Percentiles rank a stretch among this genome's conserved stretches.
phyloP scores from a whole-genome alignment of 2,113 vertebrate species.

The Spea multiplicata region DNA sequence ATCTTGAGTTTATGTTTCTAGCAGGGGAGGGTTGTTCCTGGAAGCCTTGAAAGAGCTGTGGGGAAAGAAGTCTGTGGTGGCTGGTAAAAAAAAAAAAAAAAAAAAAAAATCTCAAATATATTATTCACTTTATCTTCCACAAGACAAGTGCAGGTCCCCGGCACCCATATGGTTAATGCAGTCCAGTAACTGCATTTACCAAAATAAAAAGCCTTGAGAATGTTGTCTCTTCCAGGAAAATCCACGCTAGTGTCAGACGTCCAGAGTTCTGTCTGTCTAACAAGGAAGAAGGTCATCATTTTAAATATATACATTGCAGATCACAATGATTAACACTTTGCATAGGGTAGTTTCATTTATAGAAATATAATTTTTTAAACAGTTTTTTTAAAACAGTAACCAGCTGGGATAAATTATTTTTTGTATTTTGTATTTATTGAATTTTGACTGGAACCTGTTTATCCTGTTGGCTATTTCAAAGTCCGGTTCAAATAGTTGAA shows the following conservation, averaged over 20 bases:
- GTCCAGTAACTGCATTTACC: conserved; percentile 27
- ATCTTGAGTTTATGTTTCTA: conserved; percentile 29
- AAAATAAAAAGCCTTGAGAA: conserved; percentile 33
- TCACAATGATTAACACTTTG: not conserved
- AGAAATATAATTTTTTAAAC: no score
- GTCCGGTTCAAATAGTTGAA: no score
- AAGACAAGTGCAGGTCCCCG: not conserved
- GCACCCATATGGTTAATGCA: conserved; percentile 22
- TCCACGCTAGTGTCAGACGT: conserved; percentile 35
- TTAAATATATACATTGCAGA: no score
- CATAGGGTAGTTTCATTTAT: no score
- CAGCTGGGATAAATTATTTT: no score
- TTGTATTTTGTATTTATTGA: no score
- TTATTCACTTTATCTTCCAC: not conserved
- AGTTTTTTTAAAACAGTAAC: no score
- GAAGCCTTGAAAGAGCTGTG: conserved; percentile 15
- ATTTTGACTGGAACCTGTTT: no score
- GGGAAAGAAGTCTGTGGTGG: conserved; percentile 26
- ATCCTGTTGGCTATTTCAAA: no score
- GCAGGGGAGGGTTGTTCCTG: conserved; percentile 22
- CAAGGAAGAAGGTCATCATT: conserved; percentile 24
- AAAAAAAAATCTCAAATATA: conserved; percentile 2
- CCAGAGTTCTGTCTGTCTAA: conserved; percentile 33
- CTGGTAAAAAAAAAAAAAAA: conserved; percentile 1
- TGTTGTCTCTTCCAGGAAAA: conserved; percentile 34